Percentiles rank a stretch among this genome's conserved stretches.
Conservation (phyloP, 1,140 invertebrate genomes). For the Marisa cornuarietis region DNA sequence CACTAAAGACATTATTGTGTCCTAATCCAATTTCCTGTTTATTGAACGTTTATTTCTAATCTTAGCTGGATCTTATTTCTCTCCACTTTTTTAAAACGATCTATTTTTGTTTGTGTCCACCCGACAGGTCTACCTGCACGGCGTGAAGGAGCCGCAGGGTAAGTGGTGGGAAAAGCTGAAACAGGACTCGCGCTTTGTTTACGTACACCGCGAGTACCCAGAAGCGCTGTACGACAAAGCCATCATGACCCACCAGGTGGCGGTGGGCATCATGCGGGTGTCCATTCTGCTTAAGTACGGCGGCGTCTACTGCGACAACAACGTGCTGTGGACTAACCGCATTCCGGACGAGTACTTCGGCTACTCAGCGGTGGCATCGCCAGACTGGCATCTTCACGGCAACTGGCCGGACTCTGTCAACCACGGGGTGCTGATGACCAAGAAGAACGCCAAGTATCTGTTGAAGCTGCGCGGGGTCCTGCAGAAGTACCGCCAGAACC, state of each 20-base stretch:
- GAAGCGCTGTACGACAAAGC: conserved; percentile 28
- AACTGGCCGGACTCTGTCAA: conserved; percentile 42
- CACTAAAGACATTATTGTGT: no score
- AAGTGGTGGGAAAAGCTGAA: conserved; percentile 35
- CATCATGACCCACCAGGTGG: conserved; percentile 31
- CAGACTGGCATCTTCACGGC: conserved; percentile 36
- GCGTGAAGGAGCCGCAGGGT: conserved; percentile 34
- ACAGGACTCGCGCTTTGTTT: conserved; percentile 28
- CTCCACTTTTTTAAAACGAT: no score
- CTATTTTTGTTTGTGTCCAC: background rate
- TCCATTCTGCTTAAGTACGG: conserved; percentile 41
- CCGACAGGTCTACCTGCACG: conserved; percentile 37
- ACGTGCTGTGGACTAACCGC: conserved; percentile 20
- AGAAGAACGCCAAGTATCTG: conserved; percentile 37
- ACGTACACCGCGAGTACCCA: conserved; percentile 41
- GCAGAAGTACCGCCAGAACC: conserved; percentile 26
- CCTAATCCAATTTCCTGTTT: no score
- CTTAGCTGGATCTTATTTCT: no score
- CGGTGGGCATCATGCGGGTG: conserved; percentile 30
- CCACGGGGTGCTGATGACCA: conserved; percentile 36
- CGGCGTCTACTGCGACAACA: conserved; percentile 35
- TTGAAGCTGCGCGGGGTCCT: conserved; percentile 25
- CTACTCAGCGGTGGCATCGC: conserved; percentile 35
- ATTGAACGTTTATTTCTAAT: no score
- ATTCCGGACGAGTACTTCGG: conserved; percentile 22